Evolutionary conservation across 2,888 invertebrate species (phyloP).

Genomic region (Zaprionus obscuricornis): DNA sequence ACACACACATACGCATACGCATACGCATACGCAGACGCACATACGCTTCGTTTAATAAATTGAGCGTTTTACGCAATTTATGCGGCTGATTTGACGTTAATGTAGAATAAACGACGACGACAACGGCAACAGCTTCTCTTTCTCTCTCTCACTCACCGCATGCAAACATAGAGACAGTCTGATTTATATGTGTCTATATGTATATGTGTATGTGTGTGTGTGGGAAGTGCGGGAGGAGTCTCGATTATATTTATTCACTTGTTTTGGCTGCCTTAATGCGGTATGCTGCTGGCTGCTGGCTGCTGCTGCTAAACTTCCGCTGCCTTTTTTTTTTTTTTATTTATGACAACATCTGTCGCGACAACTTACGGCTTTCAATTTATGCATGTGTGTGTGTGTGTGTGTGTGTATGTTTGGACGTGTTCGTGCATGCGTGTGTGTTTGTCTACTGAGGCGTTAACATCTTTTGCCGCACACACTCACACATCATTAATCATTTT

Average conservation of each 20-base stretch:
- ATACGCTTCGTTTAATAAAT: conserved; percentile 76
- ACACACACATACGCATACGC: too few species aligned
- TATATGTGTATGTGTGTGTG: conserved; percentile 12
- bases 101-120: conserved; percentile 79
- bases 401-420: conserved; percentile 9
- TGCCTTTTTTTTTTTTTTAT: conserved; percentile 63
- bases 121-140: conserved; percentile 5
- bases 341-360: conserved; percentile 77
- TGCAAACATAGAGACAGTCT: conserved; percentile 16
- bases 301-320: conserved; percentile 42
- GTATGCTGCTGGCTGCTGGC: conserved; percentile 17
- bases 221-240: conserved; percentile 1
- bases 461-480: conserved; percentile 68
- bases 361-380: conserved; percentile 41
- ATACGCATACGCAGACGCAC: conserved; percentile 10
- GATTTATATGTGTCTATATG: conserved; percentile 49
- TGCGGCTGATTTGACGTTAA: conserved; percentile 82
- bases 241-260: conserved; percentile 68
- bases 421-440: conserved; percentile 14
- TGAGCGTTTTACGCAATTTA: conserved; percentile 79
- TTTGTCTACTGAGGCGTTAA: conserved; percentile 64
- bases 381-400: conserved; percentile 4
- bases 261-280: conserved; percentile 23
- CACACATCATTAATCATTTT: conserved; percentile 83
- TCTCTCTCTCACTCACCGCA: conserved; percentile 21